Evolutionary conservation across 1,140 invertebrate species (phyloP).

Genomic region (Drosophila miranda): DNA sequence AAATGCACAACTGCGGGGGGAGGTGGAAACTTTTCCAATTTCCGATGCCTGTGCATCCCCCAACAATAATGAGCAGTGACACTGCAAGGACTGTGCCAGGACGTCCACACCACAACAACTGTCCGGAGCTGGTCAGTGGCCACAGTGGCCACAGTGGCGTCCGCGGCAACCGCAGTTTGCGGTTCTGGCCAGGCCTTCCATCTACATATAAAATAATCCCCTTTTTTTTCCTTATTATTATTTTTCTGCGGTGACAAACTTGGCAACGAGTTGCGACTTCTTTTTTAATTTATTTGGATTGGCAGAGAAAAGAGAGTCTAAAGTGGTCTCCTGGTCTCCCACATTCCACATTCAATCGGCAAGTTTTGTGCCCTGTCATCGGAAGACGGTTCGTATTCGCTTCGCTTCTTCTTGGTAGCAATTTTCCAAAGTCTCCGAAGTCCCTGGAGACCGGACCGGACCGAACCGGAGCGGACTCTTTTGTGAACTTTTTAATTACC

Average conservation of each 20-base stretch:
- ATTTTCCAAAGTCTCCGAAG: constrained; percentile 31
- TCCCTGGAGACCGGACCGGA: background rate
- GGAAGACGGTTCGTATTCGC: constrained; percentile 1
- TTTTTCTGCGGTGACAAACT: constrained; percentile 67
- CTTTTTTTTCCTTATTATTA: constrained; percentile 24
- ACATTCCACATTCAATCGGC: constrained; percentile 47
- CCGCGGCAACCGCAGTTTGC: constrained; percentile 63
- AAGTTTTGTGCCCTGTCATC: constrained; percentile 58
- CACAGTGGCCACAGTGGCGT: constrained; percentile 25
- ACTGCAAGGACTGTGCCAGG: constrained; percentile 33
- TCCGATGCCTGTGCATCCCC: constrained; percentile 60
- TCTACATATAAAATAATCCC: constrained; percentile 20
- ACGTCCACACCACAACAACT: constrained; percentile 17
- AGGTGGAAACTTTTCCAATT: constrained; percentile 68
- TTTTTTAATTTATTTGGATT: constrained; percentile 67
- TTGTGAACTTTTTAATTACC: constrained; percentile 74
- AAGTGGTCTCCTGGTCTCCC: constrained; percentile 17
- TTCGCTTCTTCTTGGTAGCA: constrained; percentile 18
- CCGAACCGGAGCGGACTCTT: constrained; percentile 24
- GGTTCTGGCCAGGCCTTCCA: constrained; percentile 31
- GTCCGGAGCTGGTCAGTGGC: constrained; percentile 14
- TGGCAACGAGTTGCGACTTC: constrained; percentile 68
- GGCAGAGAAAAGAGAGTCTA: constrained; percentile 1
- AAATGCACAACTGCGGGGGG: constrained; percentile 18
- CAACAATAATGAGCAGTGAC: constrained; percentile 64